Evolutionary conservation across 2,113 vertebrate genomes (phyloP).

Genomic region (Eudorcas thomsonii): DNA sequence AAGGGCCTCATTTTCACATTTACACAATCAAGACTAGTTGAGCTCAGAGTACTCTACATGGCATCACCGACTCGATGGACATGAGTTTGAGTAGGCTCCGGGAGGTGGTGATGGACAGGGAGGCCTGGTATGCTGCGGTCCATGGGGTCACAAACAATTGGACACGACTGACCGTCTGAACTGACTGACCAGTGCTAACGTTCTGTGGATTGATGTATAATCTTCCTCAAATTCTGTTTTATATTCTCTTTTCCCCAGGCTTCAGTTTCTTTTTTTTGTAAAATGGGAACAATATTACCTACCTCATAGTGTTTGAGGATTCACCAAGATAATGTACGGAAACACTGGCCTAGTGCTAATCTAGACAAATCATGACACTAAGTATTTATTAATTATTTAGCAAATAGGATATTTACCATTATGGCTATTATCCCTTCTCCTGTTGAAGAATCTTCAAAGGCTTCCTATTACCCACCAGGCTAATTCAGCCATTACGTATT

Average conservation of each 20-base stretch:
- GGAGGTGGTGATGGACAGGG: not conserved
- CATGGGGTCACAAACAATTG: not conserved
- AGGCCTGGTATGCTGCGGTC: fast-evolving
- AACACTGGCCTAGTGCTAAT: not conserved
- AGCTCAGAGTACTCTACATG: not conserved
- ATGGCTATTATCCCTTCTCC: not conserved
- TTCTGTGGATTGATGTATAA: not conserved
- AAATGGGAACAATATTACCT: not conserved
- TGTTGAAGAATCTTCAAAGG: not conserved
- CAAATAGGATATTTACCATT: not conserved
- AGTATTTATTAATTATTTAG: not conserved
- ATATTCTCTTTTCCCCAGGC: not conserved
- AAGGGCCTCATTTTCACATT: not conserved
- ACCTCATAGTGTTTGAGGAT: not conserved
- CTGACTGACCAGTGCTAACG: not conserved
- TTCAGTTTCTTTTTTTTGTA: not conserved
- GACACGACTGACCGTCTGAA: not conserved
- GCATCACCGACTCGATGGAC: fast-evolving
- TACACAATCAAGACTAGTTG: not conserved
- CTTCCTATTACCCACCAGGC: not conserved
- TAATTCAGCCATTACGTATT: not conserved
- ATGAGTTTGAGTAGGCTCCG: not conserved
- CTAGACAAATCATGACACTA: not conserved
- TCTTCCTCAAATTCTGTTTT: not conserved
- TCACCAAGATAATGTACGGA: not conserved